A percentile compares a stretch with the other conserved stretches of the same genome.
phyloP scores from a whole-genome alignment of 1,140 invertebrate species.

The Cepaea nemoralis region DNA sequence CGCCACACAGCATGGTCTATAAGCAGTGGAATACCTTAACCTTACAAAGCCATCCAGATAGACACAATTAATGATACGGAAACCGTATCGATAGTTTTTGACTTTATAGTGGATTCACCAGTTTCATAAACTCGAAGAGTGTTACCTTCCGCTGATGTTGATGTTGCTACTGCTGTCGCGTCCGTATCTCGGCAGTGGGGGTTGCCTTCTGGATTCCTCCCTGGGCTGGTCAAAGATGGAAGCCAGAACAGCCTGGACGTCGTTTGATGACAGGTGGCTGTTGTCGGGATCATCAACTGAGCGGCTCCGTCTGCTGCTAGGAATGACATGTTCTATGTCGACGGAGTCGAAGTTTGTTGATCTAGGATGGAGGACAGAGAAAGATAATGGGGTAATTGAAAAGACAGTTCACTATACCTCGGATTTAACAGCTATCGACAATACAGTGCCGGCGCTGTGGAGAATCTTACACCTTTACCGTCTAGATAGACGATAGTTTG shows the following conservation, averaged over 20 bases:
- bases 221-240: constrained; percentile 8
- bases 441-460: no score
- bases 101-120: no score
- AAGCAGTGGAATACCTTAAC: no score
- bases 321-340: background rate
- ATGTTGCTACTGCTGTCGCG: background rate
- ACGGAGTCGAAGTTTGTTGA: background rate
- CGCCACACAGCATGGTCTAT: no score
- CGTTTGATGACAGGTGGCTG: background rate
- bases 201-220: background rate
- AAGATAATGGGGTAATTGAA: background rate
- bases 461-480: no score
- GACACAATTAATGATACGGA: no score
- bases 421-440: no score
- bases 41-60: no score
- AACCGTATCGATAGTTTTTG: no score
- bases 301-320: background rate
- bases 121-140: no score
- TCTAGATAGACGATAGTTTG: no score
- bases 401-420: no score
- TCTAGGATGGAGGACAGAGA: background rate
- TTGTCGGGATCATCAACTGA: background rate
- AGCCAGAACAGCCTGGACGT: background rate
- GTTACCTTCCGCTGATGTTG: background rate
- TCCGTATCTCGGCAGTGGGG: background rate